A percentile compares a stretch with the other conserved stretches of the same genome.
phyloP scores from a whole-genome alignment of 92 coral and sea anemone species.

The Chrysogorgia sp. region DNA sequence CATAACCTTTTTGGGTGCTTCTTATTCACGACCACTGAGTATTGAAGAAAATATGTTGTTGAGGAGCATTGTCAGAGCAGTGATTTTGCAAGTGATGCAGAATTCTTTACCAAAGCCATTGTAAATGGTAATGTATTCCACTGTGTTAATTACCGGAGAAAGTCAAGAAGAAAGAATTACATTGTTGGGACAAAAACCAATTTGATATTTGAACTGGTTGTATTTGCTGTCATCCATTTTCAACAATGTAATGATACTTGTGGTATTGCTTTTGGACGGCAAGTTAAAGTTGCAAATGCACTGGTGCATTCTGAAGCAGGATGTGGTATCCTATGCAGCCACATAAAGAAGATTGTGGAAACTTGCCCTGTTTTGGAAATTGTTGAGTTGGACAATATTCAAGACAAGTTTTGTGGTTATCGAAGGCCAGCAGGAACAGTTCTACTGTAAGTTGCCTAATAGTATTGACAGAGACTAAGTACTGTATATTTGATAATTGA shows the following conservation, averaged over 20 bases:
- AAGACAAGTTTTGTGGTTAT: background rate
- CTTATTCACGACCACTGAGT: background rate
- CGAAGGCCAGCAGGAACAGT: background rate
- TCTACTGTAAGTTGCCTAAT: background rate
- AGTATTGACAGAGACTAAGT: background rate
- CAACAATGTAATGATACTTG: background rate
- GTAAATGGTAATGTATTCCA: background rate
- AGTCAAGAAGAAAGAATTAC: background rate
- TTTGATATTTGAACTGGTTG: no score
- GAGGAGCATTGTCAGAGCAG: background rate
- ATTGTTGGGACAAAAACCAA: background rate
- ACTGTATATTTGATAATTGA: no score
- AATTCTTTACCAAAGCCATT: no score
- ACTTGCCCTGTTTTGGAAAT: background rate
- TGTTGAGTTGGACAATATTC: background rate
- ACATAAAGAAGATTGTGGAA: background rate
- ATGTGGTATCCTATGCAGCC: background rate
- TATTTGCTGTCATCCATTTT: background rate
- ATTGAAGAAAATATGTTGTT: background rate
- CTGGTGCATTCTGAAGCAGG: background rate
- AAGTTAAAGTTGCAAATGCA: background rate
- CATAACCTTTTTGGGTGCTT: background rate
- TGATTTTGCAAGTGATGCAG: background rate
- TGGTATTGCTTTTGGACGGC: background rate
- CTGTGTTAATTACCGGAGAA: background rate